Evolutionary conservation across 2,888 invertebrate genomes (phyloP).

Genomic region (Dynastes maya): DNA sequence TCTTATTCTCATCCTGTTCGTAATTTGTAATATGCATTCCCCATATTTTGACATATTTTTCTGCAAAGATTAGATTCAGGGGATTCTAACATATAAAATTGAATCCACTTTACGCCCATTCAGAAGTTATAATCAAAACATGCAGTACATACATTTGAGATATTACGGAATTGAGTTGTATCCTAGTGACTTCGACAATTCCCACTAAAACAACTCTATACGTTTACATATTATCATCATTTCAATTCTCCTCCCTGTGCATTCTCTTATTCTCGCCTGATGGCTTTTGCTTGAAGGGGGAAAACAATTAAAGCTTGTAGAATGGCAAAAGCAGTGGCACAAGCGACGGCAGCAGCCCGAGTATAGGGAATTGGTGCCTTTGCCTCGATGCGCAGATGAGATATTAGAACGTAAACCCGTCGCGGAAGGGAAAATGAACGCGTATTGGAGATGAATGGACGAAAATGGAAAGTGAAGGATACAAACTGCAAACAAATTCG

Average conservation of each 20-base stretch:
- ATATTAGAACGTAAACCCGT: conserved; percentile 24
- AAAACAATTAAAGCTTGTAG: conserved; percentile 19
- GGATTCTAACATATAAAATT: too few species aligned
- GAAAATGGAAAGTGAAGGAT: conserved; percentile 36
- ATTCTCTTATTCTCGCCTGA: conserved; percentile 1
- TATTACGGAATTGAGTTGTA: too few species aligned
- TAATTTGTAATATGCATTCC: too few species aligned
- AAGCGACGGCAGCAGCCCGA: not conserved
- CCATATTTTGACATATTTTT: too few species aligned
- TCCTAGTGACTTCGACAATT: too few species aligned
- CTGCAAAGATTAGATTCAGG: too few species aligned
- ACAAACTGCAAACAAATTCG: conserved; percentile 46
- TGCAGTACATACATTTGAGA: too few species aligned
- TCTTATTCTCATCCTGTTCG: too few species aligned
- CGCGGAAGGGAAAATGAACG: conserved; percentile 18
- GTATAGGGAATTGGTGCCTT: not conserved
- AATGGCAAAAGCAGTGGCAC: not conserved
- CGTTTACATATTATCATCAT: too few species aligned
- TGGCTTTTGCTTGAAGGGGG: not conserved
- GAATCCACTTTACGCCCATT: too few species aligned
- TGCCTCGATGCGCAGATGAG: not conserved
- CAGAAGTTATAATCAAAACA: too few species aligned
- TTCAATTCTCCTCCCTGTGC: not conserved
- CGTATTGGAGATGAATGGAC: conserved; percentile 30
- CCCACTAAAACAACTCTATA: too few species aligned